Percentiles rank a stretch among this genome's conserved stretches.
phyloP scores from a whole-genome alignment of 1,140 invertebrate genomes.

The Zaprionus inermis region DNA sequence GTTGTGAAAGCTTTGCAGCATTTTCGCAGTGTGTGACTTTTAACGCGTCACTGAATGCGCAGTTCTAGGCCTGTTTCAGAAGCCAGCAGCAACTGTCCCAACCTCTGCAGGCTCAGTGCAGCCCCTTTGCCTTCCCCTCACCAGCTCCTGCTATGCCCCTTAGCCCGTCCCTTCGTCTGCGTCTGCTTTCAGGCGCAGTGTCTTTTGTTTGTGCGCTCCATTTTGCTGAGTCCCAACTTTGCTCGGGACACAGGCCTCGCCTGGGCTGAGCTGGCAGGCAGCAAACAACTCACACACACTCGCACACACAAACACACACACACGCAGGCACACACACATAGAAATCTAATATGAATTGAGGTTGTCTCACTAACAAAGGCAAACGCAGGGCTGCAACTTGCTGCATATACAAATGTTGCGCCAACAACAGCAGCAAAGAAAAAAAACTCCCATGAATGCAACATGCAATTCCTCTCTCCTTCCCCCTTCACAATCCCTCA shows the following conservation, averaged over 20 bases:
- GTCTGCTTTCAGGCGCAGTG: constrained; percentile 60
- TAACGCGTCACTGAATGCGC: constrained; percentile 77
- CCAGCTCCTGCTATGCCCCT: neutral
- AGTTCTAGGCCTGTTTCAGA: constrained; percentile 54
- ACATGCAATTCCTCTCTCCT: constrained; percentile 26
- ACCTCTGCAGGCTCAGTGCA: constrained; percentile 2
- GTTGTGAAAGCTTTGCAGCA: constrained; percentile 56
- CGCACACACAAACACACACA: constrained; percentile 39
- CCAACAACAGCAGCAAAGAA: constrained; percentile 39
- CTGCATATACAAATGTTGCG: constrained; percentile 60
- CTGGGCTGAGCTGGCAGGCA: constrained; percentile 27
- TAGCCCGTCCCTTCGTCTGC: constrained; percentile 12
- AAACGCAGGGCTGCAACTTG: constrained; percentile 66
- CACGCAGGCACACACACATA: constrained; percentile 21
- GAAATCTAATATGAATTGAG: constrained; percentile 83
- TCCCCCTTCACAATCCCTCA: no score
- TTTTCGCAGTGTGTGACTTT: constrained; percentile 66
- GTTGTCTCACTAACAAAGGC: constrained; percentile 81
- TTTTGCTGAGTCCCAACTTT: constrained; percentile 81
- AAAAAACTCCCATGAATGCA: constrained; percentile 64
- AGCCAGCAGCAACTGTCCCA: constrained; percentile 35
- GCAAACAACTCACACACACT: constrained; percentile 63
- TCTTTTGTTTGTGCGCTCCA: constrained; percentile 79
- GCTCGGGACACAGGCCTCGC: constrained; percentile 30
- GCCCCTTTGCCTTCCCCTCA: neutral